A percentile compares a stretch with the other conserved stretches of the same genome.
These are phyloP conservation scores for Aphelinus atriplicis DNA, from an alignment of 1,140 invertebrate genomes.

Conservation along the genomic window DNA sequence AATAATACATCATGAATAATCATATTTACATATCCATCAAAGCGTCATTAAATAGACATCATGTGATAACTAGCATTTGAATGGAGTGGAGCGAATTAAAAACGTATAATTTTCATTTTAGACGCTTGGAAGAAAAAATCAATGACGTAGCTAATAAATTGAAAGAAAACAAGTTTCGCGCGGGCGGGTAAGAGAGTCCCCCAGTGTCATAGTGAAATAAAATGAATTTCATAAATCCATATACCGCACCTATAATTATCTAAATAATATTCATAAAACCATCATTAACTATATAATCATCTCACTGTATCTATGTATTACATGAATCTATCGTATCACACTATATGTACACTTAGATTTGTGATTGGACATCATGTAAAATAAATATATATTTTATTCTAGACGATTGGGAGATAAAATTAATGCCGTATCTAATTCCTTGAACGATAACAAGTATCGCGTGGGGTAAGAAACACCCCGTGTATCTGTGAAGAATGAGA, in stretches of 20 bases:
- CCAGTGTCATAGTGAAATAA: constrained; percentile 39
- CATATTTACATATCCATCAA: constrained; percentile 4
- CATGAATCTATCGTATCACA: background rate
- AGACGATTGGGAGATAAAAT: constrained; percentile 43
- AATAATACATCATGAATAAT: constrained; percentile 21
- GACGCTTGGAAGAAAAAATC: constrained; percentile 43
- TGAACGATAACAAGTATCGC: constrained; percentile 42
- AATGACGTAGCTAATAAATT: constrained; percentile 41
- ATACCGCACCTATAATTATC: constrained; percentile 18
- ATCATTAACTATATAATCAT: constrained; percentile 26
- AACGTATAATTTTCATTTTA: constrained; percentile 38
- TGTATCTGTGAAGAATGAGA: constrained; percentile 23
- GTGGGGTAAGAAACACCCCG: constrained; percentile 40
- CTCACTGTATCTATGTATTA: background rate
- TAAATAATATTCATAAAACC: constrained; percentile 25
- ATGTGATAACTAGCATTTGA: background rate
- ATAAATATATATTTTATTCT: constrained; percentile 30
- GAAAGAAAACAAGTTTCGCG: constrained; percentile 43
- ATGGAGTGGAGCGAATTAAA: constrained; percentile 21
- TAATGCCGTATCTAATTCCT: constrained; percentile 36
- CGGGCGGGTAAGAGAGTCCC: constrained; percentile 41
- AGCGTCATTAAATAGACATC: constrained; percentile 27
- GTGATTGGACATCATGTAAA: background rate
- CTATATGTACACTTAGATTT: background rate
- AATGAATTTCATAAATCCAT: constrained; percentile 8